A percentile compares a stretch with the other conserved stretches of the same genome.
Evolutionary conservation across 2,797 vertebrate genomes (phyloP).

Genomic region (Neoniphon sammara): DNA sequence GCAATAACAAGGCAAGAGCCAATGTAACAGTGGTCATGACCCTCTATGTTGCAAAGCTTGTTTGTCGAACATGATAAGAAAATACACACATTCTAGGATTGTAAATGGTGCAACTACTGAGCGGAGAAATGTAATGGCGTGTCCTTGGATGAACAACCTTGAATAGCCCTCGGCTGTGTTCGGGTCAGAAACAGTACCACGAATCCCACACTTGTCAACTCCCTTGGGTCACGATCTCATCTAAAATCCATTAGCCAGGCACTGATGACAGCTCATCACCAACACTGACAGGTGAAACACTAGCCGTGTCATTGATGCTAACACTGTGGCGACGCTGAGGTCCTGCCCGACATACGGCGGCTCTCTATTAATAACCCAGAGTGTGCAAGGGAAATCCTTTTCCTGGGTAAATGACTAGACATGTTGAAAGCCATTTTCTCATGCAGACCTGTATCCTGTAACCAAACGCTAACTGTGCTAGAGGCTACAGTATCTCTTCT

Average conservation of each 20-base stretch:
- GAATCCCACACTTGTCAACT: slow-evolving; percentile 54
- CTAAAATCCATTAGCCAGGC: slow-evolving; percentile 64
- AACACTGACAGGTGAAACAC: slow-evolving; percentile 69
- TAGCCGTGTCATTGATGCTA: slow-evolving; percentile 59
- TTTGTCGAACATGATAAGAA: background rate
- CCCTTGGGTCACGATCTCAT: slow-evolving; percentile 45
- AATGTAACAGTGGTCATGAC: background rate
- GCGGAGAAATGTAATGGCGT: background rate
- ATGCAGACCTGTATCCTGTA: slow-evolving; percentile 44
- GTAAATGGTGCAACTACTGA: background rate
- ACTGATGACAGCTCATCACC: slow-evolving; percentile 66
- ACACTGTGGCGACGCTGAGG: slow-evolving; percentile 9
- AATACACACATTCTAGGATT: background rate
- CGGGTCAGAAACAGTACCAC: slow-evolving; percentile 31
- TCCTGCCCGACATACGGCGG: slow-evolving; percentile 25
- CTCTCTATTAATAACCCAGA: slow-evolving; percentile 69
- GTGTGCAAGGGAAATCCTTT: slow-evolving; percentile 59
- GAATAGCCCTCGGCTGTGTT: slow-evolving; percentile 11
- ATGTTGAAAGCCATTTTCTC: slow-evolving; percentile 52
- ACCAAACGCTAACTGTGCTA: slow-evolving; percentile 48
- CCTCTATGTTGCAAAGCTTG: background rate
- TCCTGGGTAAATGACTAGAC: slow-evolving; percentile 32
- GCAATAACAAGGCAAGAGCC: background rate
- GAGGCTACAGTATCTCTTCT: slow-evolving; percentile 32
- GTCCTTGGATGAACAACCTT: slow-evolving; percentile 16